Base-by-base conservation (phyloP, 1,140 invertebrate genomes). In the Zaprionus nigranus region DNA sequence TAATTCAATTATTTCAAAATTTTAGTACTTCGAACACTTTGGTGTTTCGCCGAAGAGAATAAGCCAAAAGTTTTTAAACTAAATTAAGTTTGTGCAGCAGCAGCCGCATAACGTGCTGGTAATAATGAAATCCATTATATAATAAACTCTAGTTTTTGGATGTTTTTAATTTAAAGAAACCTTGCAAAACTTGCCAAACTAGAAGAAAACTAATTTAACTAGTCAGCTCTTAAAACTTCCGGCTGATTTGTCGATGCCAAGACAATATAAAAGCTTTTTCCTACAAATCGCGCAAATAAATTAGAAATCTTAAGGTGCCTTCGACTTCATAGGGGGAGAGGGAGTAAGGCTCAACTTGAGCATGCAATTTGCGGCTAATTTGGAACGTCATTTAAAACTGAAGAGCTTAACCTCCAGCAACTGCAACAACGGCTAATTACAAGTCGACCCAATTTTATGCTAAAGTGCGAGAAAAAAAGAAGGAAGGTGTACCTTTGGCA, bases 351-450 rank as follows among this genome's bases (percentile, higher is more conserved):
- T 36, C 49, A 49, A 75, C 58, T 80, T 79, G 34, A 40, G 64
- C 59, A 28, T 61, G 76, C 51, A 72, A 78, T 78, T 78, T 69
- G 62, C 51, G 64, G 26, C 28, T 58, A 72, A 58, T 74, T 76
- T 15, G 69, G 57, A 60, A 79, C 38, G 67, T 72, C 75, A 79
- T 73, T 87, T 82, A 68, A 77, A 80, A 61, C 15, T 62, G 64
- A 70, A 80, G 60, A 36, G 73, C 75, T 78, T 66, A 74, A 88
- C 84, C 78, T 84, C 82, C 68, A 78, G 67, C 85, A 84, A 78
- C 68, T 75, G 75, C 81, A 90, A 81, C 78, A 90, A 79, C 85
- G 73, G 84, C 84, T 88, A 88, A 88, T 88, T 88, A 90, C 81
- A 88, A 51, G 81, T 51, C 84, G 85, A 90, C 84, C 84, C 65